Base-by-base conservation (phyloP, 2,113 vertebrate genomes). In the Orcinus orca region DNA sequence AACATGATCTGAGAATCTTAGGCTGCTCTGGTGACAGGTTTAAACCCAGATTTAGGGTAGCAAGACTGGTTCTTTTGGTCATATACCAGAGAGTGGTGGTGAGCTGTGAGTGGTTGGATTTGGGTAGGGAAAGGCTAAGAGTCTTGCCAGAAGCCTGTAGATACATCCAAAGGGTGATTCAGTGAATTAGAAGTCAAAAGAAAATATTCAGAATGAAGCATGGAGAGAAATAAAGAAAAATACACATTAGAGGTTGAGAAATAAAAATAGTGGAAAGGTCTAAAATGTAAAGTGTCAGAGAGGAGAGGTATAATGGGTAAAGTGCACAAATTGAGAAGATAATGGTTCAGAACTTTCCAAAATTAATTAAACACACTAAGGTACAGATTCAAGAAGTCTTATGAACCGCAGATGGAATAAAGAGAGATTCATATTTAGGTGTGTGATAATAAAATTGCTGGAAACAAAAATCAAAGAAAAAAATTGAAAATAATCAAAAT, bases 171-270 rank as follows among this genome's bases (percentile, higher is more conserved):
- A 81, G 38, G 53, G 25, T 73, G 47, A 91, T 38, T 80, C 38
- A 79, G 8, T 83, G 67, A 84, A 63, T 70, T 88, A 31, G 9
- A 85, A 74, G 21, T 67, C 17, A 81, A 63, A 83, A 84, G 62
- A 95, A 88, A 90, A 65, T 70, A 91, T 29, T 88, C 77, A 93
- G 50, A 81, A 77, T 90, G 60, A 95, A 77, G n/a, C 10, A 65
- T 86, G 73, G 23, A 90, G 10, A 67, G n/a, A 90, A 86, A 73
- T 33, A 84, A 71, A 83, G 36, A 50, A 20, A 88, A 86, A 36
- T 68, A 68, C 1, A 60, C 12, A 87, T 41, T 77, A 70, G 58
- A 76, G 21, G 20, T 71, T 76, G 31, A 94, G 60, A 68, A 33
- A 71, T 55, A 36, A 23, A 92, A 82, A 80, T 13, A 84, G 33